Base-by-base conservation (phyloP, 2,888 invertebrate species). In the Harpagoxenus sublaevis region DNA sequence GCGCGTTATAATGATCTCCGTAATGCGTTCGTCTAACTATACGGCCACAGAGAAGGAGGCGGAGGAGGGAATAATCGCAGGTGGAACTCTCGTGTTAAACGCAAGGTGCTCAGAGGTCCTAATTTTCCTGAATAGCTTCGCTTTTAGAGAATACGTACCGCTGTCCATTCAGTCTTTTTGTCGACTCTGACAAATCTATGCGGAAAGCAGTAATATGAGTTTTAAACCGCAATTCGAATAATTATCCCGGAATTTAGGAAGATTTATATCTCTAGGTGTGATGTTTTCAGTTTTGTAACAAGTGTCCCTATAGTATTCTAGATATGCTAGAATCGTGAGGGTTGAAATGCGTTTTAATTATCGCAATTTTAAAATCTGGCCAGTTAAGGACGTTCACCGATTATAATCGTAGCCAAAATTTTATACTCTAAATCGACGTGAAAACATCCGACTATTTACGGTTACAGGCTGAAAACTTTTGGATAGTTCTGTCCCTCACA, bases 1-100 rank as follows among this genome's bases (percentile, higher is more conserved):
- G 77, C 85, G 87, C 84, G 83, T 88, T 71, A 84, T 88, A 89
- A 88, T 84, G 77, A 74, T 71, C 65, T 70, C 84, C 66, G 60
- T 86, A 85, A 84, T 85, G 85, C 73, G 84, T 66, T 68, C 82
- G 79, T 68, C 77, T 88, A 81, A 84, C 68, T n/a, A 60, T 45
- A 78, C 8, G 31, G 57, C 60, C 66, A 39, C 5, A 45, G 45
- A 73, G 23, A 10, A 62, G 51, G 23, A 48, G 65, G 10, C 10
- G 68, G 31, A 45, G 45, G 45, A 79, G 83, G n/a, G 6, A 79
- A 65, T 83, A 79, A 79, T 81, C 83, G 81, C 81, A 83, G 83
- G 81, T 79, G 82, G 81, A 81, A 81, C 57, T 55, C 63, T 60
- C 66, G 83, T 75, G 79, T 81, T 81, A 81, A 74, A 74, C 57